A percentile compares a stretch with the other conserved stretches of the same genome.
Evolutionary conservation across 2,888 invertebrate species (phyloP).

Genomic region (Iphiclides podalirius): DNA sequence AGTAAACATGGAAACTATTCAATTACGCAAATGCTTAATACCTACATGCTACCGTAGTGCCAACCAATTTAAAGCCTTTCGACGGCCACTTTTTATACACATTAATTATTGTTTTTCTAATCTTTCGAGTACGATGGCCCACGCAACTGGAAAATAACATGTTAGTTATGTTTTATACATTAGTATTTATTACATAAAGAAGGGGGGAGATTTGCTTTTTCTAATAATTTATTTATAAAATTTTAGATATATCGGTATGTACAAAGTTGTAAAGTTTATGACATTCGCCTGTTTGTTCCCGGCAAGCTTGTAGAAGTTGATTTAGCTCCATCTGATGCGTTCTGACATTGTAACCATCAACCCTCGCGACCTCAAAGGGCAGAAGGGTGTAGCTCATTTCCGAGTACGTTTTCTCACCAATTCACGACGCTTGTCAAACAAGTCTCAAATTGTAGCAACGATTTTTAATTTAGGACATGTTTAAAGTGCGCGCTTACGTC

Average conservation of each 20-base stretch:
- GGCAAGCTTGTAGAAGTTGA: neutral
- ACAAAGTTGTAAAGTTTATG: slow-evolving; percentile 36
- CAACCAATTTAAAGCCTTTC: too few species aligned
- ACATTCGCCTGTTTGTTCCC: slow-evolving; percentile 10
- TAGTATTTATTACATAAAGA: slow-evolving; percentile 66
- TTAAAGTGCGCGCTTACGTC: slow-evolving; percentile 9
- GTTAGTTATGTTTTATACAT: slow-evolving; percentile 56
- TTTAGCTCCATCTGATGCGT: neutral
- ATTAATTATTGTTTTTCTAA: too few species aligned
- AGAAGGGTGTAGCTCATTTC: slow-evolving; percentile 25
- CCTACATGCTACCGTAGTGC: too few species aligned
- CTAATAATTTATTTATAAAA: slow-evolving; percentile 72
- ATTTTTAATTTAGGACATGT: neutral
- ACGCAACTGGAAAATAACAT: slow-evolving; percentile 29
- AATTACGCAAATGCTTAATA: too few species aligned
- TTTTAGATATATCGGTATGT: slow-evolving; percentile 49
- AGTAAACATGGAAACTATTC: too few species aligned
- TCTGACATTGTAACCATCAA: neutral
- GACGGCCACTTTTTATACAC: too few species aligned
- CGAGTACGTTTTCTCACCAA: slow-evolving; percentile 40
- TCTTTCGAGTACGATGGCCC: slow-evolving; percentile 3
- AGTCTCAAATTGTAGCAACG: slow-evolving; percentile 57
- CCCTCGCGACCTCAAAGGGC: neutral
- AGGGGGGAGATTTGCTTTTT: slow-evolving; percentile 56
- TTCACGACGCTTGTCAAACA: slow-evolving; percentile 74